These are phyloP conservation scores for Spilosoma lubricipeda DNA, from an alignment of 2,888 invertebrate species.

Conservation along the genomic window DNA sequence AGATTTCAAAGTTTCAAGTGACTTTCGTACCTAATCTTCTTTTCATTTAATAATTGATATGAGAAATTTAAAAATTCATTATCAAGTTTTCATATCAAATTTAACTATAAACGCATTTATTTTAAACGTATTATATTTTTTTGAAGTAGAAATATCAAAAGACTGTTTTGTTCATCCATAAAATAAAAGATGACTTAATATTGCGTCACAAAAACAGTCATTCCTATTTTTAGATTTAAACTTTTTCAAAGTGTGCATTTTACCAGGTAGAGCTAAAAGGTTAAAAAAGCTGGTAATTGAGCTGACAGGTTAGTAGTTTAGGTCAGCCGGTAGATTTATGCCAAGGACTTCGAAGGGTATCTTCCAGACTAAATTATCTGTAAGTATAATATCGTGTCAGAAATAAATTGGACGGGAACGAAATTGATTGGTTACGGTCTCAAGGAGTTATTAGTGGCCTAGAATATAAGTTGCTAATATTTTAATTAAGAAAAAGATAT, in stretches of 20 bases:
- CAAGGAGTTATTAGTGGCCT: conserved; percentile 28
- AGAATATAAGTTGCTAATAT: conserved; percentile 18
- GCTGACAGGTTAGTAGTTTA: conserved; percentile 36
- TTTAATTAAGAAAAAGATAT: conserved; percentile 33
- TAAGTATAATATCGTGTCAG: conserved; percentile 23
- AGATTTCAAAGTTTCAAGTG: no score
- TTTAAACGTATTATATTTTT: no score
- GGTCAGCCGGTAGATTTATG: conserved; percentile 29
- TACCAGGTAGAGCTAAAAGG: background rate
- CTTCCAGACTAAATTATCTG: conserved; percentile 20
- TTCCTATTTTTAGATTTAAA: conserved; percentile 1
- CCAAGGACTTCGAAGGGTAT: conserved; percentile 36
- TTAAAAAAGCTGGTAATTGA: conserved; percentile 5
- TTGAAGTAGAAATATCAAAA: no score
- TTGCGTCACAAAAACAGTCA: background rate
- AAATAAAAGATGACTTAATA: background rate
- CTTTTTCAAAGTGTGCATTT: background rate
- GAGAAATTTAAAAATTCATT: no score
- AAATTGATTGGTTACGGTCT: conserved; percentile 39
- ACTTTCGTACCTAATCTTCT: no score
- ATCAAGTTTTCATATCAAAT: no score
- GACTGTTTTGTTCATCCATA: background rate
- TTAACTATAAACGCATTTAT: no score
- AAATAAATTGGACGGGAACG: conserved; percentile 27
- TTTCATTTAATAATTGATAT: no score